Base-by-base conservation (phyloP, 2,113 vertebrate species). In the Forbesichthys papilliferus region DNA sequence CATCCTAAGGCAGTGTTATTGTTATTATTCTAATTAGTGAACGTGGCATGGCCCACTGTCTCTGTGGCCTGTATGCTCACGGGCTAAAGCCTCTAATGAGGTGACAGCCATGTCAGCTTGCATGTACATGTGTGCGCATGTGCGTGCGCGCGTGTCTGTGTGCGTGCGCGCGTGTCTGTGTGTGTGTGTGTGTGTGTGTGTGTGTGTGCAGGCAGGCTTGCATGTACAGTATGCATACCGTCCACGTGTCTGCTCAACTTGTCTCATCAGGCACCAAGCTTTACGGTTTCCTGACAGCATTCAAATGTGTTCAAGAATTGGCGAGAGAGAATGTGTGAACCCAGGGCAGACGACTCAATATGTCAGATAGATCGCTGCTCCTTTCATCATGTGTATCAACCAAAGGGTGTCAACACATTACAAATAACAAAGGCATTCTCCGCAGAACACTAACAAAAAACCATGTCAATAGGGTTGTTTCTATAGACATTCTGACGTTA, bases 21-120 rank as follows among this genome's bases (percentile, higher is more conserved):
- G 86, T 89, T 89, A 85, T 91, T 91, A 89, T 91, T 84, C 88
- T 91, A 90, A 92, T 93, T 89, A 91, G 85, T 79, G 82, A 84
- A 83, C 63, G 77, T 84, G 83, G 82, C 80, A 49, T 71, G 74
- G 83, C 83, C 80, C 76, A 81, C 73, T 84, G 84, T 89, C 86
- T 86, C 84, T 78, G 79, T 84, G 84, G 88, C 86, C 87, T 77
- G 78, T 90, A 88, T 87, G 84, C 87, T 90, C 73, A 80, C 71
- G 75, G 88, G 82, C 84, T 88, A 86, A 87, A 80, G 80, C 71
- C 79, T 82, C 86, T 90, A 91, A 92, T 90, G 90, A 89, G 91
- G 84, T 83, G 81, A 74, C 84, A 86, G 90, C 85, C 82, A 84
- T 85, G 89, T 90, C 86, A 86, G 73, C 79, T 83, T 62, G 61